Base-by-base conservation (phyloP, 2,888 invertebrate genomes). In the Eupithecia subfuscata region DNA sequence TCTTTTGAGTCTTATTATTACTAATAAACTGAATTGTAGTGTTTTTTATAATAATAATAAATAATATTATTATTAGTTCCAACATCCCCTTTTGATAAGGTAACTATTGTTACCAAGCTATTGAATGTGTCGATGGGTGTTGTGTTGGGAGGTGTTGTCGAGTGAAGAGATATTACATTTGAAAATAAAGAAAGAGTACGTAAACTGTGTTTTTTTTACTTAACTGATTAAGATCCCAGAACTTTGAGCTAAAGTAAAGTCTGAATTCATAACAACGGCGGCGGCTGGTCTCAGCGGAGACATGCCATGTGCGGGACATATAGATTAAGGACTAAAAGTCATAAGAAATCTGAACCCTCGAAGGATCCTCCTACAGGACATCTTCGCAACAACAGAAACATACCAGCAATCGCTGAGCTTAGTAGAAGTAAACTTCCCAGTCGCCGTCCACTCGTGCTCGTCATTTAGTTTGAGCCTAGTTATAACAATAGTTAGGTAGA, bases 1-100 rank as follows among this genome's bases (percentile, higher is more conserved):
- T 94, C 92, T 91, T 92, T 93, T 93, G 91, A 92, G 91, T 94
- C 92, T 93, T 93, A 92, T 91, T 92, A 91, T 87, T 90, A 91
- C 88, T 92, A 91, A 92, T 91, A 88, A 83, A 90, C 90, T 91
- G 90, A 90, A 88, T 83, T 81, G 91, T 93, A 93, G 93, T 91
- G 91, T 93, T 93, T 92, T 74, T 91, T 92, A 74, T 67, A 72
- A 60, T 90, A 89, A 90, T 75, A 60, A 56, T 90, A 89, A 90
- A 89, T 67, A 67, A 68, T 83, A 86, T 79, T 90, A 91, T 89
- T 87, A 91, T 91, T 89, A 90, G 91, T 91, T 92, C 90, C 90
- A 90, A 86, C 87, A 90, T 88, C 88, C 91, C 90, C 87, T 94
- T 94, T 94, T 94, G 93, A 94, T 94, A 94, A 89, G 93, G 94